phyloP scores from a whole-genome alignment of 2,888 invertebrate genomes.

The Luperina nickerlii region DNA sequence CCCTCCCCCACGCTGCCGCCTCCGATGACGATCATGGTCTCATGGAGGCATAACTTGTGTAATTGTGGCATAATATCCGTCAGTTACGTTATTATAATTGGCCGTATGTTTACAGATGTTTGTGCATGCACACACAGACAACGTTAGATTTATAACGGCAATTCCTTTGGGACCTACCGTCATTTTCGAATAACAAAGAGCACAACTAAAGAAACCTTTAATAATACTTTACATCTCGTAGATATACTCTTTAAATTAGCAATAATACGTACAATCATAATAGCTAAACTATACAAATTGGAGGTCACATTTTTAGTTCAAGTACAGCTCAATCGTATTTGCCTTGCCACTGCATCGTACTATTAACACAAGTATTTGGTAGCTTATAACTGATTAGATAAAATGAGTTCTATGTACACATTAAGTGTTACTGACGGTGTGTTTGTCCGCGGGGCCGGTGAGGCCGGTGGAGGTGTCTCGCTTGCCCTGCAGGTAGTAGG shows the following conservation, averaged over 20 bases:
- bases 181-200: neutral
- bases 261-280: neutral
- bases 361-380: slow-evolving; percentile 63
- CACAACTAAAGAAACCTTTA: neutral
- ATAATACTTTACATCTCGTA: neutral
- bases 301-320: slow-evolving; percentile 57
- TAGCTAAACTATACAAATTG: slow-evolving; percentile 6
- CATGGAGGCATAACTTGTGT: slow-evolving; percentile 27
- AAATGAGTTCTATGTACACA: slow-evolving; percentile 44
- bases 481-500: slow-evolving; percentile 95
- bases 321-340: slow-evolving; percentile 56
- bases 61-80: slow-evolving; percentile 37
- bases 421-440: slow-evolving; percentile 70
- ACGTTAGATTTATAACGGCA: neutral
- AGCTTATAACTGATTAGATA: slow-evolving; percentile 40
- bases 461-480: slow-evolving; percentile 70
- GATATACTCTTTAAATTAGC: neutral
- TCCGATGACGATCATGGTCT: neutral
- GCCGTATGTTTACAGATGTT: slow-evolving; percentile 25
- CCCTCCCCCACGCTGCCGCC: neutral
- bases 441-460: slow-evolving; percentile 59
- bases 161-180: neutral
- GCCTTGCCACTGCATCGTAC: slow-evolving; percentile 37
- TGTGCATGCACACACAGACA: slow-evolving; percentile 5
- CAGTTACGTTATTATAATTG: slow-evolving; percentile 25